These are phyloP conservation scores for Orchesella cincta DNA, from an alignment of 1,140 invertebrate species.

Conservation along the genomic window DNA sequence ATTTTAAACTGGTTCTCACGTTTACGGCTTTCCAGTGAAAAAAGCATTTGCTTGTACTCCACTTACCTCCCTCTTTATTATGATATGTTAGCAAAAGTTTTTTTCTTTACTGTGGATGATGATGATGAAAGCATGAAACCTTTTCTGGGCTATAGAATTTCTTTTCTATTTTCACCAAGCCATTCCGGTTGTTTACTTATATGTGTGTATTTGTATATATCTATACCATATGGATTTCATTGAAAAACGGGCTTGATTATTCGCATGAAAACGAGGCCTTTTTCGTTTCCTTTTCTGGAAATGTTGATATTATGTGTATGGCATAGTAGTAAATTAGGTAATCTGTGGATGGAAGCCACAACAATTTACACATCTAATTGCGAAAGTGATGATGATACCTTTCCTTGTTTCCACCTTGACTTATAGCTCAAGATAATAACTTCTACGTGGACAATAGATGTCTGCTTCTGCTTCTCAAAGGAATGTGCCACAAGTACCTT, in stretches of 20 bases:
- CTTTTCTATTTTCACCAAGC: no score
- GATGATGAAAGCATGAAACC: no score
- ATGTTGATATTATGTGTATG: not conserved
- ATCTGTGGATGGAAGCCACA: not conserved
- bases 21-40: no score
- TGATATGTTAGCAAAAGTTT: no score
- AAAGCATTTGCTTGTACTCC: no score
- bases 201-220: no score
- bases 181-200: no score
- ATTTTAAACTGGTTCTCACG: no score
- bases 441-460: constrained; percentile 77
- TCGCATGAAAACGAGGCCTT: constrained; percentile 1
- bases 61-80: no score
- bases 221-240: not conserved
- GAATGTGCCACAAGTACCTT: constrained; percentile 77
- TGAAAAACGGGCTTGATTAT: constrained; percentile 13
- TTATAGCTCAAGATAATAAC: constrained; percentile 53
- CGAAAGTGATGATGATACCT: not conserved
- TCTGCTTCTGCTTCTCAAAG: constrained; percentile 76
- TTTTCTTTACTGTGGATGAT: no score
- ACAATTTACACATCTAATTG: constrained; percentile 1
- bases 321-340: not conserved
- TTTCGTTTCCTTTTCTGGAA: not conserved
- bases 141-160: no score
- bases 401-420: constrained; percentile 5